A percentile compares a stretch with the other conserved stretches of the same genome.
phyloP scores from a whole-genome alignment of 30 jellyfish, hydroid and myxozoan genomes.

The Pseudorhiza aurosa region DNA sequence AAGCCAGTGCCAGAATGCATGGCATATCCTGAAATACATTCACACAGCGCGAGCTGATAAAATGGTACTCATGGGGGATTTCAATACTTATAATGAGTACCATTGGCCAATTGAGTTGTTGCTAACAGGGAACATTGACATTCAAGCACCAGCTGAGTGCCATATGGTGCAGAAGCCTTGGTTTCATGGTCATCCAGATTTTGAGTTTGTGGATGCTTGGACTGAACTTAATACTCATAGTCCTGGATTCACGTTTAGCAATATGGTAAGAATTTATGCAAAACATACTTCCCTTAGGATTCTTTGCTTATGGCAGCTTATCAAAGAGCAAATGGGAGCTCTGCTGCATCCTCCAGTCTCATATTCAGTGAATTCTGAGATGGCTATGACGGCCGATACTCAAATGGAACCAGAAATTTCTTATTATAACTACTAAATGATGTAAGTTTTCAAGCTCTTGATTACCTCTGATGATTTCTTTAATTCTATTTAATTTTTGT shows the following conservation, averaged over 20 bases:
- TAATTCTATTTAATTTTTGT: too few relatives aligned
- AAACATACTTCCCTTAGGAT: too few relatives aligned
- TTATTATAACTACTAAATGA: too few relatives aligned
- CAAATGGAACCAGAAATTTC: too few relatives aligned
- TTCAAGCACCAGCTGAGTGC: conserved; percentile 51
- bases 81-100: conserved; percentile 61
- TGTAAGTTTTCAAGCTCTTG: too few relatives aligned
- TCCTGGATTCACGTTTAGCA: conserved; percentile 81
- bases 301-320: too few relatives aligned
- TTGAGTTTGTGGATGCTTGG: conserved; percentile 84
- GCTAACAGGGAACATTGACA: conserved; percentile 44
- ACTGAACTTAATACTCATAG: conserved; percentile 8
- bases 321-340: too few relatives aligned
- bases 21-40: conserved; percentile 67
- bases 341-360: too few relatives aligned
- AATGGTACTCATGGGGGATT: conserved; percentile 76
- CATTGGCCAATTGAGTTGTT: conserved; percentile 75
- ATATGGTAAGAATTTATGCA: conserved; percentile 79
- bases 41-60: conserved; percentile 72
- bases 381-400: too few relatives aligned
- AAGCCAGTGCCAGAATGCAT: conserved; percentile 74
- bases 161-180: conserved; percentile 27
- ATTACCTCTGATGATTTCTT: too few relatives aligned
- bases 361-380: too few relatives aligned
- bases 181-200: conserved; percentile 68